Conservation (phyloP, 2,888 invertebrate genomes). For the Norana najaformis region DNA sequence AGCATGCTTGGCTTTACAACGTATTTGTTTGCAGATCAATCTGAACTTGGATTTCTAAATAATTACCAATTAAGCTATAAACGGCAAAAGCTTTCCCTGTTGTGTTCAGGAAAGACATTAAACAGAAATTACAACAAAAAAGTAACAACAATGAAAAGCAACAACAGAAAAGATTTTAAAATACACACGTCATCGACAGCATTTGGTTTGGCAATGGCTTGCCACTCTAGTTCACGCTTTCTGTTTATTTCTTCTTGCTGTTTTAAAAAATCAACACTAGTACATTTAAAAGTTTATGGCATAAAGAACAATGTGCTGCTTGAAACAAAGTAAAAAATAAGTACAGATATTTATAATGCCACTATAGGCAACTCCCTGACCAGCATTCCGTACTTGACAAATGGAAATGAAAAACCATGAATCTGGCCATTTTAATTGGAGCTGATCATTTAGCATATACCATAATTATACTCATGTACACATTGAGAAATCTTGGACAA, state of each 20-base stretch:
- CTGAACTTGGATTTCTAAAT: not conserved
- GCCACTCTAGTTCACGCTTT: conserved; percentile 5
- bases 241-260: conserved; percentile 21
- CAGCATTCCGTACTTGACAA: not conserved
- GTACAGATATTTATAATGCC: too few relatives aligned
- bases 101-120: not conserved
- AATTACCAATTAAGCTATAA: not conserved
- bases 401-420: too few relatives aligned
- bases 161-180: not conserved
- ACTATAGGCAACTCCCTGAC: too few relatives aligned
- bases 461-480: too few relatives aligned
- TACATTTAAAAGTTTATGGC: not conserved
- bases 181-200: not conserved
- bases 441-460: too few relatives aligned
- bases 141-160: not conserved
- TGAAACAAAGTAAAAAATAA: too few relatives aligned
- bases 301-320: too few relatives aligned
- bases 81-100: not conserved
- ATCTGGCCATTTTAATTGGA: too few relatives aligned
- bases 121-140: not conserved
- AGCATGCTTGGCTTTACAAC: not conserved
- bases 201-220: not conserved
- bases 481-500: too few relatives aligned
- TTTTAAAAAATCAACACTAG: not conserved
- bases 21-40: not conserved